Conservation (phyloP, 23 tunicate species). For the Aplidium turbinatum region DNA sequence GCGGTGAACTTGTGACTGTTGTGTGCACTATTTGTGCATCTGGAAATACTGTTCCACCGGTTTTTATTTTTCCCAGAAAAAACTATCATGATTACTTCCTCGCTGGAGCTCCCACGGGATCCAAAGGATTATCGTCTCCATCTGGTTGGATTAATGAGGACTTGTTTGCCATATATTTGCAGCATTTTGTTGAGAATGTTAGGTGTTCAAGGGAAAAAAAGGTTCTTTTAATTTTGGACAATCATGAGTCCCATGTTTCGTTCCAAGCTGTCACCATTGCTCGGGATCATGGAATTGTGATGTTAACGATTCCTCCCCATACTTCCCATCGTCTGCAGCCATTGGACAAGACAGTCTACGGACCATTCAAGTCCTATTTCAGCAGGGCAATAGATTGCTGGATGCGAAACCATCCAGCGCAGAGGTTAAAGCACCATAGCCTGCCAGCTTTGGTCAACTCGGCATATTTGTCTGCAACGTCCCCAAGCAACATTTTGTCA, state of each 20-base stretch:
- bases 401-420: conserved; percentile 1
- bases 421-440: neutral
- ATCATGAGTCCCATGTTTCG: conserved; percentile 12
- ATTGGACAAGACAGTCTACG: conserved; percentile 6
- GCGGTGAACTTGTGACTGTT: conserved; percentile 1
- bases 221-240: conserved; percentile 14
- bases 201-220: neutral
- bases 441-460: neutral
- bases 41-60: conserved; percentile 12
- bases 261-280: conserved; percentile 1
- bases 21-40: neutral
- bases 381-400: conserved; percentile 8
- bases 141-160: conserved; percentile 15
- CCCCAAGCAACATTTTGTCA: neutral
- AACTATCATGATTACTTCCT: neutral
- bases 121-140: conserved; percentile 8
- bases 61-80: conserved; percentile 17
- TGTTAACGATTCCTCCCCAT: conserved; percentile 15
- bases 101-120: conserved; percentile 11
- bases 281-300: conserved; percentile 14
- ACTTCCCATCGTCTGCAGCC: conserved; percentile 10
- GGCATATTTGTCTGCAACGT: conserved; percentile 5
- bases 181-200: neutral
- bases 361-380: conserved; percentile 4
- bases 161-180: conserved; percentile 6